Conservation (phyloP, 2,113 vertebrate genomes). For the Cheilinus undulatus region DNA sequence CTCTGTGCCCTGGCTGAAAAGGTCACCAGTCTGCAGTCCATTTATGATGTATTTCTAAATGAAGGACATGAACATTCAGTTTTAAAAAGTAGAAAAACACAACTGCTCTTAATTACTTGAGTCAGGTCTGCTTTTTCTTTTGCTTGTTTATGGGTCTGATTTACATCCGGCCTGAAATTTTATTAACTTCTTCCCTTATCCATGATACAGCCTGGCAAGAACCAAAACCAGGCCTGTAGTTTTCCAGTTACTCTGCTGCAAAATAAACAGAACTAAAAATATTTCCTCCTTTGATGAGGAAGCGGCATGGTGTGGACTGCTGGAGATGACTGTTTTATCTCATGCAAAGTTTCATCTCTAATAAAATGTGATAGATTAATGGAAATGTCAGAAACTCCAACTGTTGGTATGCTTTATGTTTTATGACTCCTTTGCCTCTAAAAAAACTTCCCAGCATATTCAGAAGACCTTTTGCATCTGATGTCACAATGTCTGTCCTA, state of each 20-base stretch:
- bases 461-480: too few species aligned
- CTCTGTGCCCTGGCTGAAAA: too few species aligned
- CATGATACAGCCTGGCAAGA: not conserved
- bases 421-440: not conserved
- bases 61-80: not conserved
- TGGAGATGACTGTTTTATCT: not conserved
- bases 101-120: not conserved
- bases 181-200: not conserved
- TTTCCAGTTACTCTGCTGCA: not conserved
- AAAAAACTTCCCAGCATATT: too few species aligned
- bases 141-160: not conserved
- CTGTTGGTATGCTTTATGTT: not conserved
- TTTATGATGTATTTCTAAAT: too few species aligned
- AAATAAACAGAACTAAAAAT: not conserved
- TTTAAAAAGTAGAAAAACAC: not conserved
- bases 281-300: too few species aligned
- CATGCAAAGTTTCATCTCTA: not conserved
- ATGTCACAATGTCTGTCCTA: too few species aligned
- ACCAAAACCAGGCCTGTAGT: not conserved
- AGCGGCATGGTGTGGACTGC: not conserved
- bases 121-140: not conserved
- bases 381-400: too few species aligned
- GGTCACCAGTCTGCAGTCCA: too few species aligned
- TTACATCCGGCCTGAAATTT: not conserved
- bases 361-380: not conserved